Evolutionary conservation across 37 sponge, comb jelly and placozoan species (phyloP), one percentile per base, ranked within the genome.

Genomic region (Oopsacas minuta): DNA sequence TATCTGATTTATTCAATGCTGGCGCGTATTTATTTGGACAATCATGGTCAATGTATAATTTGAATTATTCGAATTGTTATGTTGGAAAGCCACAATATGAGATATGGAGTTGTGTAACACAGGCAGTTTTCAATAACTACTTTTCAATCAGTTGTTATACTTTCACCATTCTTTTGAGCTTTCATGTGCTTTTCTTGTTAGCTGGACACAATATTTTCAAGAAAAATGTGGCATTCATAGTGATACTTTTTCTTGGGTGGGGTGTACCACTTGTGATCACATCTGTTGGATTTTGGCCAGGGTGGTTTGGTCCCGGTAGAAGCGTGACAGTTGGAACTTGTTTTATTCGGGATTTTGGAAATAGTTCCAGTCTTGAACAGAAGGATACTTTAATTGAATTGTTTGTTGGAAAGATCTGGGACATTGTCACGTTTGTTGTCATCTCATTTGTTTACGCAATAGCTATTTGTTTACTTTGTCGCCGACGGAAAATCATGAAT

Each of bases 81-180:
- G 28, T 61, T n/a, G 75, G 75, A 12, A 61, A 61, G 75, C 75
- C 75, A 61, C 75, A 61, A 12, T 61, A 61, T 61, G 75, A 61
- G 28, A 61, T 61, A 61, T 61, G 75, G 75, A 25, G 20, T n/a
- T 61, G 75, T 12, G 75, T 61, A 5, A 3, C 30, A 5, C 30
- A 10, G 22, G 75, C 28, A 7, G 22, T 34, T 61, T 10, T n/a
- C 1, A 61, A 61, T 34, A 61, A 61, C 30, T 61, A 32, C 22
- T 61, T 61, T 12, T 20, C 17, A 3, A 7, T 61, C 7, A 25
- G 28, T n/a, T 61, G 75, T 61, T 61, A 25, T n/a, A 20, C 75
- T 3, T 61, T 61, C 75, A 61, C 75, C 7, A 61, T 61, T 61
- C 28, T 61, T 3, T 34, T 61, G 17, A n/a, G 75, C 28, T 10